Percentiles rank a stretch among this genome's conserved stretches.
Conservation (phyloP, 2,797 vertebrate genomes). For the Bufotes viridis region DNA sequence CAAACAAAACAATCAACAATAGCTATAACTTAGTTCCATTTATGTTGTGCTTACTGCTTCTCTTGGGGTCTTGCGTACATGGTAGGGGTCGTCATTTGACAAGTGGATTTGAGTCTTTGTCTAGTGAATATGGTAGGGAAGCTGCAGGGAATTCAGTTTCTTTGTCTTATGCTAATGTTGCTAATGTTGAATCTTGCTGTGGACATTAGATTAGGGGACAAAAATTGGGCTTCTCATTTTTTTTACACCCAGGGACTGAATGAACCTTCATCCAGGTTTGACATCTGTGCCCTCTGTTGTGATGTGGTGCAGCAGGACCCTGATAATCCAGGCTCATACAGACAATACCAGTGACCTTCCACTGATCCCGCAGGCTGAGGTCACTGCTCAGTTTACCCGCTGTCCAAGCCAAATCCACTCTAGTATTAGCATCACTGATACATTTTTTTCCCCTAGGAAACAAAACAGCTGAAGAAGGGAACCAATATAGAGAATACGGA, state of each 20-base stretch:
- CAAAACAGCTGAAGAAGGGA: slow-evolving; percentile 11
- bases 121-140: not conserved
- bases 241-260: not conserved
- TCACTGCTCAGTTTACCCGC: slow-evolving; percentile 42
- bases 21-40: no score
- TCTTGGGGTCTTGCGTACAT: no score
- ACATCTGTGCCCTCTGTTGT: slow-evolving; percentile 9
- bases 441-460: slow-evolving; percentile 36
- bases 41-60: no score
- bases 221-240: no score
- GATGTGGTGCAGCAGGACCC: not conserved
- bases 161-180: not conserved
- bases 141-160: not conserved
- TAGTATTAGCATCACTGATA: slow-evolving; percentile 25
- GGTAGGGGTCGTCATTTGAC: no score
- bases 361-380: slow-evolving; percentile 52
- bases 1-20: no score
- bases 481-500: not conserved
- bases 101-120: no score
- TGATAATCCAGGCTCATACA: slow-evolving; percentile 28
- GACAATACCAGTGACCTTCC: slow-evolving; percentile 51
- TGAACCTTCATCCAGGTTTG: not conserved
- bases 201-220: not conserved
- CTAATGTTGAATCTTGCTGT: not conserved
- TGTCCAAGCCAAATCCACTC: slow-evolving; percentile 51